Conservation (phyloP, 2,113 vertebrate species). For the Sclerurus mexicanus region DNA sequence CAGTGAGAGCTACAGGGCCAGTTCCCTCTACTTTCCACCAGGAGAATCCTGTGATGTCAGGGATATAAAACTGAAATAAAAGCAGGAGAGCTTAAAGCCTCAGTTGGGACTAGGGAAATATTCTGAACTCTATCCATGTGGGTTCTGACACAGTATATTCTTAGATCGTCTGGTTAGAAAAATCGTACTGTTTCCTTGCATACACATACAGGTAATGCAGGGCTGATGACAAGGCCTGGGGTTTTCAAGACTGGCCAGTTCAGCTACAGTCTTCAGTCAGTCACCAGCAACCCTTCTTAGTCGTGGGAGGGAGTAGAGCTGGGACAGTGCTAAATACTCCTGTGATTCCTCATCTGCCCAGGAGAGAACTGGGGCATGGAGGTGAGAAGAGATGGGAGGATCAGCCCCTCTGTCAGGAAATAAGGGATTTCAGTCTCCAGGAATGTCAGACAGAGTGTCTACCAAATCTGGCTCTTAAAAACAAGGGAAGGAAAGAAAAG, state of each 20-base stretch:
- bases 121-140: background rate
- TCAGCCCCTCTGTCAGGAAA: background rate
- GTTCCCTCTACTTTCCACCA: background rate
- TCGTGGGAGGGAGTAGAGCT: background rate
- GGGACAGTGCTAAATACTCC: fast-evolving
- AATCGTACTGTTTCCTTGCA: background rate
- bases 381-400: background rate
- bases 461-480: background rate
- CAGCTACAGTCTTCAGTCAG: background rate
- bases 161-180: background rate
- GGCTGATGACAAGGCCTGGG: background rate
- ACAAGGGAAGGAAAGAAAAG: background rate
- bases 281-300: background rate
- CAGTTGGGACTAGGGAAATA: background rate
- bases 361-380: background rate
- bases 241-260: background rate
- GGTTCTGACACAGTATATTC: background rate
- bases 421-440: background rate
- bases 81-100: background rate
- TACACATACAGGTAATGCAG: background rate
- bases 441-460: background rate
- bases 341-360: background rate
- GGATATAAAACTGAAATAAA: background rate
- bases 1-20: background rate
- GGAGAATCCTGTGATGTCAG: background rate